Conservation (phyloP, 92 coral and sea anemone genomes). For the Heteractis magnifica region DNA sequence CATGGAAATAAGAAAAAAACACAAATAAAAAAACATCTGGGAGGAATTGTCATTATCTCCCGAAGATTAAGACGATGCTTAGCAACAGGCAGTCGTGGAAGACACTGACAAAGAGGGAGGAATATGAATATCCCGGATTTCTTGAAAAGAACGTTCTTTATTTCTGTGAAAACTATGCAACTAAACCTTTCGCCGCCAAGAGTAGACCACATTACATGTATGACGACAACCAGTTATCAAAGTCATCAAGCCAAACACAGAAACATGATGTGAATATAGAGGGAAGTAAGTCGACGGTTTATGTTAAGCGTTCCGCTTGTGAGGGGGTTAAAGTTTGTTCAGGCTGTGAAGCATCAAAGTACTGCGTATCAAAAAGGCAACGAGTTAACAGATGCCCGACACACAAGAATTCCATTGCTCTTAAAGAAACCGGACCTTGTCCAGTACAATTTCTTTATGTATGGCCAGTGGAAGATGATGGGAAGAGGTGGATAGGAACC, state of each 20-base stretch:
- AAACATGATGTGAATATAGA: neutral
- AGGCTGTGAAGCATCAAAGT: slow-evolving; percentile 10
- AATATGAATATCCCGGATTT: no score
- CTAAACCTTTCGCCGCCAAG: no score
- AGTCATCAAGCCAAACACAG: neutral
- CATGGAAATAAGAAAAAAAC: no score
- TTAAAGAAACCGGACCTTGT: slow-evolving; percentile 38
- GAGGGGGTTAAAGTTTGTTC: slow-evolving; percentile 50
- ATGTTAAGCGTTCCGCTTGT: slow-evolving; percentile 25
- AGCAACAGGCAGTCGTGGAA: no score
- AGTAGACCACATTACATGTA: neutral
- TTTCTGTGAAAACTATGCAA: no score
- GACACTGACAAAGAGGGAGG: no score
- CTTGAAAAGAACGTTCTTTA: no score
- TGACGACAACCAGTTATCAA: slow-evolving; percentile 12
- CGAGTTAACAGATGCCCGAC: slow-evolving; percentile 34
- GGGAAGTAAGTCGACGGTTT: neutral
- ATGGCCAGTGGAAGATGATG: slow-evolving; percentile 50
- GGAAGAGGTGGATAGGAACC: slow-evolving; percentile 40
- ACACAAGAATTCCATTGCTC: slow-evolving; percentile 5
- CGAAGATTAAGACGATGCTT: no score
- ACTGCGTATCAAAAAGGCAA: slow-evolving; percentile 40
- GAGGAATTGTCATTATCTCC: no score
- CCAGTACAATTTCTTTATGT: slow-evolving; percentile 43
- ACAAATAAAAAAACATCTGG: no score